phyloP scores from a whole-genome alignment of 2,888 invertebrate genomes.

The Ectemnius continuus region DNA sequence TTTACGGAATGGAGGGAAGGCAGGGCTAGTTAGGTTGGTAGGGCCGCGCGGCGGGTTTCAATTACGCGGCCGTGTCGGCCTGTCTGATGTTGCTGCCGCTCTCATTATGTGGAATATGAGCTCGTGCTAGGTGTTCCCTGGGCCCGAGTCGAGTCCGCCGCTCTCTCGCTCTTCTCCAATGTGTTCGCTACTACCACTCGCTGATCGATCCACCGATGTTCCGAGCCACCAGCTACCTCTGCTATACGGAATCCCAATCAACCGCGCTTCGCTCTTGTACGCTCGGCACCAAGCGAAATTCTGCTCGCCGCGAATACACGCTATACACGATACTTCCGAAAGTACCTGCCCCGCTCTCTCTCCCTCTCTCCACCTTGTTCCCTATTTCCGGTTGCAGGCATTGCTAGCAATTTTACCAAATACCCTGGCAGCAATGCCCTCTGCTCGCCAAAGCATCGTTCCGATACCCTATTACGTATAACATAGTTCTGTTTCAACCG shows the following conservation, averaged over 20 bases:
- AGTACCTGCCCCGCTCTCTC: too few relatives aligned
- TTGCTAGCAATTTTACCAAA: background rate
- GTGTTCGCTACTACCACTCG: conserved; percentile 28
- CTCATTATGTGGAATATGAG: conserved; percentile 73
- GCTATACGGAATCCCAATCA: conserved; percentile 40
- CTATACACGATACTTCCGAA: too few relatives aligned
- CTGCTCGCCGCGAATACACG: conserved; percentile 6
- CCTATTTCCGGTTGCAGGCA: background rate
- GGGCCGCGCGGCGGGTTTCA: conserved; percentile 67
- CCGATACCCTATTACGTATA: too few relatives aligned
- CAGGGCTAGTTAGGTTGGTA: conserved; percentile 32
- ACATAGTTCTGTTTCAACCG: too few relatives aligned
- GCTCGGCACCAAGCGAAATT: background rate
- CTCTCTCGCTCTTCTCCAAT: too few relatives aligned
- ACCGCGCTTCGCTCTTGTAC: conserved; percentile 22
- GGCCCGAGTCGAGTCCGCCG: conserved; percentile 12
- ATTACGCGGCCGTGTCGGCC: conserved; percentile 70
- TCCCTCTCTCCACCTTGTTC: background rate
- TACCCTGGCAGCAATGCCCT: too few relatives aligned
- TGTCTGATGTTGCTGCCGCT: conserved; percentile 67
- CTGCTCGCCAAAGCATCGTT: too few relatives aligned
- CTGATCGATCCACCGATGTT: conserved; percentile 43
- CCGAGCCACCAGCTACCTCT: conserved; percentile 48
- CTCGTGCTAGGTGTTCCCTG: conserved; percentile 67
- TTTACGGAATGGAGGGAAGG: conserved; percentile 33